Evolutionary conservation across 2,113 vertebrate species (phyloP), one percentile per base, ranked within the genome.

Genomic region (Neolamprologus tretocephalus): DNA sequence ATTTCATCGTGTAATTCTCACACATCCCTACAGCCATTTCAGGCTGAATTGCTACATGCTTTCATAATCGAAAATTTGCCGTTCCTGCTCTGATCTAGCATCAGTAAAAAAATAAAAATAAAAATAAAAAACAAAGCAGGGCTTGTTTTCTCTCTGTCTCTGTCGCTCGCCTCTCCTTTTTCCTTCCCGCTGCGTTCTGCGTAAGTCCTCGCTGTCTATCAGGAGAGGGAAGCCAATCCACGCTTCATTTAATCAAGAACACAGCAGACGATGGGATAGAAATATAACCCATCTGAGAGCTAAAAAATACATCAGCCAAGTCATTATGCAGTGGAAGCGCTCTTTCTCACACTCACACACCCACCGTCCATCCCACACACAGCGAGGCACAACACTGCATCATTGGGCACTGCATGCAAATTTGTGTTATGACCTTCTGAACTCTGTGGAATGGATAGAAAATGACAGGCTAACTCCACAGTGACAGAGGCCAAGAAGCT

Each of bases 191-290:
- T 86, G 87, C 9, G 73, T 55, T 85, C 49, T 1, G 4, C 80
- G 23, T 71, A 87, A 82, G 84, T 80, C 54, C 80, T 63, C 63
- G 5, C 82, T 42, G 45, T 89, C 86, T 87, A 58, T 91, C 87
- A 80, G 81, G 37, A 80, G 81, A 92, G 55, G 75, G 35, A 75
- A 89, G 80, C 79, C 73, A 61, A 82, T 86, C 80, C 82, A 91
- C 17, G 86, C 88, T 91, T 95, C 92, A 94, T 94, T 94, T 94
- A 89, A 89, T 95, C 89, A 93, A 85, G 85, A 95, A 87, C 92
- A 91, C 91, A 89, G 90, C 80, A 85, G 89, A 91, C 83, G 21
- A 89, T 54, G 14, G 80, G 80, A 92, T 88, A 82, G 89, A 91
- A 92, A 91, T 92, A 83, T 89, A 91, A 90, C 89, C 90, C 89